A percentile compares a stretch with the other conserved stretches of the same genome.
Conservation (phyloP, 2,113 vertebrate genomes). For the Pholis gunnellus region DNA sequence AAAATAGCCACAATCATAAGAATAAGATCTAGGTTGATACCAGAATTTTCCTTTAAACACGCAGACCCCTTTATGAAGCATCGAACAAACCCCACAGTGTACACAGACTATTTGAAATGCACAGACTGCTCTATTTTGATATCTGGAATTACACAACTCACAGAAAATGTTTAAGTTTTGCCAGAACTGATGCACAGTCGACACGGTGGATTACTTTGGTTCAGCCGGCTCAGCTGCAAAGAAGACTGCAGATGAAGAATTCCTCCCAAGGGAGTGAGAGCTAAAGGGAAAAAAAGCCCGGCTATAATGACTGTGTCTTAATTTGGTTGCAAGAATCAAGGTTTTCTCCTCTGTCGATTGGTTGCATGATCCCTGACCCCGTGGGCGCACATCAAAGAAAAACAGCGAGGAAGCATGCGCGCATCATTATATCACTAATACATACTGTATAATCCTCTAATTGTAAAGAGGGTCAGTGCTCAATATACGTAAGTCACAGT, state of each 20-base stretch:
- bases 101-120: slow-evolving; percentile 33
- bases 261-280: slow-evolving; percentile 38
- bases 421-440: slow-evolving; percentile 73
- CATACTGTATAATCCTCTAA: slow-evolving; percentile 64
- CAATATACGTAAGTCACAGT: slow-evolving; percentile 61
- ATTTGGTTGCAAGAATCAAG: slow-evolving; percentile 54
- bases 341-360: slow-evolving; percentile 57
- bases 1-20: not conserved
- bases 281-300: not conserved
- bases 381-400: slow-evolving; percentile 62
- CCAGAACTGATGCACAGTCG: slow-evolving; percentile 50
- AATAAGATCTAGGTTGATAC: not conserved
- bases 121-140: slow-evolving; percentile 35
- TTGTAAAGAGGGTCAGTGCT: slow-evolving; percentile 69
- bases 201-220: slow-evolving; percentile 62
- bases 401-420: slow-evolving; percentile 19
- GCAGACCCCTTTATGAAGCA: not conserved
- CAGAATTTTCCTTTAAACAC: not conserved
- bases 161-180: slow-evolving; percentile 43
- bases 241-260: slow-evolving; percentile 62
- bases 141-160: slow-evolving; percentile 33
- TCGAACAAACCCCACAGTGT: not conserved
- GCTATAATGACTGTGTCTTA: slow-evolving; percentile 58
- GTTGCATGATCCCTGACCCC: slow-evolving; percentile 71
- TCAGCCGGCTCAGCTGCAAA: slow-evolving; percentile 58